Evolutionary conservation across 2,113 vertebrate species (phyloP).

Genomic region (Emberiza fucata): DNA sequence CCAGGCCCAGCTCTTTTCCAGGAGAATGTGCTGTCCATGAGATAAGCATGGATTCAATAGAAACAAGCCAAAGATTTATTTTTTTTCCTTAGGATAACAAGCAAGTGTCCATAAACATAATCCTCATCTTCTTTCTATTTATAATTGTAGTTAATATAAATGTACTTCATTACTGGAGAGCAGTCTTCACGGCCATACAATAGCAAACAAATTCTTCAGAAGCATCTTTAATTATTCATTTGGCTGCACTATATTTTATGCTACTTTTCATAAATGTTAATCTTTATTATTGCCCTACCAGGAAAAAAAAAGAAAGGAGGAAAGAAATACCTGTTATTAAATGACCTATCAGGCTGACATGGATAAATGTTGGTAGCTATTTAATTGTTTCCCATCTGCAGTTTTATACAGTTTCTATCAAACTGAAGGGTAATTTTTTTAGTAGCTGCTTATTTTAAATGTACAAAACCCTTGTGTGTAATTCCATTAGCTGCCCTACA

Average conservation of each 20-base stretch:
- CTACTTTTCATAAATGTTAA: conserved; percentile 80
- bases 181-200: conserved; percentile 51
- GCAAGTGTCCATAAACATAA: conserved; percentile 54
- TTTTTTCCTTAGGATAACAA: conserved; percentile 30
- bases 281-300: conserved; percentile 75
- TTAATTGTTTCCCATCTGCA: conserved; percentile 79
- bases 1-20: neutral
- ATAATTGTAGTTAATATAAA: conserved; percentile 69
- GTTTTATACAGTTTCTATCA: conserved; percentile 81
- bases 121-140: conserved; percentile 49
- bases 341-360: conserved; percentile 72
- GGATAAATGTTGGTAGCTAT: conserved; percentile 72
- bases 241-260: conserved; percentile 72
- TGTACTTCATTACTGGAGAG: conserved; percentile 61
- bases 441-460: conserved; percentile 93
- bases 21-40: neutral
- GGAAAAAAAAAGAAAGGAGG: neutral
- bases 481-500: conserved; percentile 94
- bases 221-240: conserved; percentile 81
- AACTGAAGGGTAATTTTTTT: conserved; percentile 82
- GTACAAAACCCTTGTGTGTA: conserved; percentile 94
- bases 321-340: conserved; percentile 77
- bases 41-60: neutral
- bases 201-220: conserved; percentile 75
- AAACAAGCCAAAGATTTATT: neutral